A percentile compares a stretch with the other conserved stretches of the same genome.
Evolutionary conservation across 35 echinoderm and acorn worm genomes (phyloP).

Genomic region (Ptychodera flava): DNA sequence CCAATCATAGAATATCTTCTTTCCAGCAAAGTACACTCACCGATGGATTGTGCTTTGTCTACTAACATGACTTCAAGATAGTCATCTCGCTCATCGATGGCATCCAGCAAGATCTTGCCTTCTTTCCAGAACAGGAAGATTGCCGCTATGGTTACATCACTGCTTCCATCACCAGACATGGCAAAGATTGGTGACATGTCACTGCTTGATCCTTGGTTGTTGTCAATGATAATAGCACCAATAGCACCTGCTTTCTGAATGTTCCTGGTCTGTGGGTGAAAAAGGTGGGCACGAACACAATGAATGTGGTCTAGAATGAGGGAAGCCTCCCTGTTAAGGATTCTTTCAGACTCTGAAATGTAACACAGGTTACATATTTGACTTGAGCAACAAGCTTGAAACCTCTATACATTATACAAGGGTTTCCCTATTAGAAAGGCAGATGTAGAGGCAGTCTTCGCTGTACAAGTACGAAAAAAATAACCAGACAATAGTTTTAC

Average conservation of each 20-base stretch:
- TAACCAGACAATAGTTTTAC: too few species aligned
- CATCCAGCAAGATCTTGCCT: conserved; percentile 65
- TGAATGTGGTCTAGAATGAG: not conserved
- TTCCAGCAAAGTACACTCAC: not conserved
- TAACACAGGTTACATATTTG: too few species aligned
- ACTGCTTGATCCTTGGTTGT: conserved; percentile 49
- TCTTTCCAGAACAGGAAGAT: conserved; percentile 90
- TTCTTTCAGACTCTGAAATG: too few species aligned
- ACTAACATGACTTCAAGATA: not conserved
- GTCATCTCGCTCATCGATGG: not conserved
- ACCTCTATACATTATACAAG: too few species aligned
- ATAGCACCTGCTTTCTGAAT: conserved; percentile 60
- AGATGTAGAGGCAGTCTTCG: too few species aligned
- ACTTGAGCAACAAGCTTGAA: too few species aligned
- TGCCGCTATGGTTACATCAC: conserved; percentile 64
- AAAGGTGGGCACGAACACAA: not conserved
- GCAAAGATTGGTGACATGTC: conserved; percentile 68
- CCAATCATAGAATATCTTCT: too few species aligned
- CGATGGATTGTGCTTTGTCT: not conserved
- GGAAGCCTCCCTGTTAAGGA: too few species aligned
- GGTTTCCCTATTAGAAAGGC: too few species aligned
- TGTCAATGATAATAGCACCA: conserved; percentile 86
- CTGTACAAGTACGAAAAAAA: too few species aligned
- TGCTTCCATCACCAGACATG: conserved; percentile 91
- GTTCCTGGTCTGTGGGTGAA: conserved; percentile 40